Conservation (phyloP, 1,140 invertebrate genomes). For the Procambarus clarkii region DNA sequence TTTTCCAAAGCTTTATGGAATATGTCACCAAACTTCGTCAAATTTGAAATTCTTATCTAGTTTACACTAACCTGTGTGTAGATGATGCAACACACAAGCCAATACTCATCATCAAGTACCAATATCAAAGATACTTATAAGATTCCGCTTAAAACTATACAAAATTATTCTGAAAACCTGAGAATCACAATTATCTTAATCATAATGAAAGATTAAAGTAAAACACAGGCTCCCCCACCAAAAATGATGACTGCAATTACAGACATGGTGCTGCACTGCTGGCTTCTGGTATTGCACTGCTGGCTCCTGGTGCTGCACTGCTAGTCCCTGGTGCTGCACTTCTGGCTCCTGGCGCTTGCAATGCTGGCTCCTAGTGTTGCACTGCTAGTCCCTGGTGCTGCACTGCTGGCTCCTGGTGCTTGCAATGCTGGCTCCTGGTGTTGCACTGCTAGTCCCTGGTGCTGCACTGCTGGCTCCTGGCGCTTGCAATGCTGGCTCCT, state of each 20-base stretch:
- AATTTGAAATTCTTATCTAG: neutral
- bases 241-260: neutral
- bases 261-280: neutral
- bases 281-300: neutral
- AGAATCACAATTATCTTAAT: neutral
- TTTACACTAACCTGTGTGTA: too few relatives aligned
- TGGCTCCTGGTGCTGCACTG: too few relatives aligned
- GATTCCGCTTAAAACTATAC: neutral
- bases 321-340: too few relatives aligned
- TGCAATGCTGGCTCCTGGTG: too few relatives aligned
- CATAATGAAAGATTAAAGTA: neutral
- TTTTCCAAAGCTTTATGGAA: neutral
- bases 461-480: too few relatives aligned
- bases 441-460: too few relatives aligned
- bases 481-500: too few relatives aligned
- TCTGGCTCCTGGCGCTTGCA: too few relatives aligned
- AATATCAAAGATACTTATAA: neutral
- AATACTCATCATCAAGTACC: conserved; percentile 3
- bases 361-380: too few relatives aligned
- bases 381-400: too few relatives aligned
- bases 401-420: too few relatives aligned
- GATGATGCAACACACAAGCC: neutral
- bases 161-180: neutral
- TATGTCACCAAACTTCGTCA: neutral
- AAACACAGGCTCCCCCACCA: neutral